A percentile compares a stretch with the other conserved stretches of the same genome.
Evolutionary conservation across 2,888 invertebrate species (phyloP).

Genomic region (Diarsia rubi): DNA sequence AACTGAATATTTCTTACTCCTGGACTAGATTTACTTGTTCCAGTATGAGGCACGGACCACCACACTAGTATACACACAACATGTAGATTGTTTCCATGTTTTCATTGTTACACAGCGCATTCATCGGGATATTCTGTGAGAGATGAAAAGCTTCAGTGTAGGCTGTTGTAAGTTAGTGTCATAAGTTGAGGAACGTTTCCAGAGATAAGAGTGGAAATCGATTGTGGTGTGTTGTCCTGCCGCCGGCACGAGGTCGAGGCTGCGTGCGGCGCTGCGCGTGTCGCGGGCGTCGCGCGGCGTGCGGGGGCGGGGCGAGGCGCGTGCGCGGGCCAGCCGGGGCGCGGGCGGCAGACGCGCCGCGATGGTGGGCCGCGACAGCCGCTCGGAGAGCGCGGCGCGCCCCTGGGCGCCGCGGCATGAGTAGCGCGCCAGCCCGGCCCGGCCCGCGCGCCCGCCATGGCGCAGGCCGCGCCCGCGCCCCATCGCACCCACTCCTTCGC

Average conservation of each 20-base stretch:
- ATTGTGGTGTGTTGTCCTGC: constrained; percentile 67
- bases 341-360: constrained; percentile 89
- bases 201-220: constrained; percentile 77
- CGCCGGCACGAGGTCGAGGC: constrained; percentile 68
- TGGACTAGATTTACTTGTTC: not conserved
- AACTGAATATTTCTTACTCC: not conserved
- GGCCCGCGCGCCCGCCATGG: constrained; percentile 90
- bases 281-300: constrained; percentile 62
- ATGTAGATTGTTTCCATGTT: constrained; percentile 8
- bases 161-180: constrained; percentile 53
- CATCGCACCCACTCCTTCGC: constrained; percentile 98
- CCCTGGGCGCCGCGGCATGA: constrained; percentile 91
- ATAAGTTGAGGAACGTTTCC: constrained; percentile 61
- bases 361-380: constrained; percentile 91
- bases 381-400: constrained; percentile 91
- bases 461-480: constrained; percentile 92
- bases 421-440: constrained; percentile 89
- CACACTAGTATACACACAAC: not conserved
- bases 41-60: not conserved
- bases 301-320: constrained; percentile 70
- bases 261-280: constrained; percentile 73
- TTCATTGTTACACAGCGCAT: constrained; percentile 4
- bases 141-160: constrained; percentile 50
- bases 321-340: constrained; percentile 77
- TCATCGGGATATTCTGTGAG: constrained; percentile 12